A percentile compares a stretch with the other conserved stretches of the same genome.
phyloP scores from a whole-genome alignment of 64 coral and sea anemone genomes.

The Dendronephthya gigantea region DNA sequence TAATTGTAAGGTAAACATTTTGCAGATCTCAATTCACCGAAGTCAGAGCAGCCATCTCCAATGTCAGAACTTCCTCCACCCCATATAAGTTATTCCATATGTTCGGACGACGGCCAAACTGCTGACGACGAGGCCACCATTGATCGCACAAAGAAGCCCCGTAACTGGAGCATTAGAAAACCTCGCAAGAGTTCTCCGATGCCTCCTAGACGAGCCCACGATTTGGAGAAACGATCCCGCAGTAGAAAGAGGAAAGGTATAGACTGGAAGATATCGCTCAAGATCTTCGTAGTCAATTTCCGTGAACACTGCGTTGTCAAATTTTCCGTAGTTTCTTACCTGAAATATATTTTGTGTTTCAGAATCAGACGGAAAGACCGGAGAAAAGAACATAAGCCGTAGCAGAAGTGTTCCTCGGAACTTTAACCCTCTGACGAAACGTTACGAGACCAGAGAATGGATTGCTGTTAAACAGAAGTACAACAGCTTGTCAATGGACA shows the following conservation, averaged over 20 bases:
- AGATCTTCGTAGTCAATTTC: no score
- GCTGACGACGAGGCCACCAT: conserved; percentile 1
- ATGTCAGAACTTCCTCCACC: not conserved
- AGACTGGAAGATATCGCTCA: not conserved
- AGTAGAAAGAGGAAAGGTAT: not conserved
- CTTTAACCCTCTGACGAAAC: not conserved
- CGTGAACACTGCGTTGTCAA: no score
- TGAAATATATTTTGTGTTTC: not conserved
- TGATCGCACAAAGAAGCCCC: not conserved
- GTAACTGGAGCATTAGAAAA: not conserved
- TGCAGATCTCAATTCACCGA: not conserved
- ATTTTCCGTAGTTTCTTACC: no score
- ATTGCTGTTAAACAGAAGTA: not conserved
- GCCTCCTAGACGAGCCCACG: not conserved
- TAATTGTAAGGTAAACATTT: not conserved
- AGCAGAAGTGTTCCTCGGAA: not conserved
- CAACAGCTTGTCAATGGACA: not conserved
- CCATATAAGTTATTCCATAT: not conserved
- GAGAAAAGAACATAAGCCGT: conserved; percentile 4
- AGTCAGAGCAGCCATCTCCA: not conserved
- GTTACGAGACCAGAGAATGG: not conserved
- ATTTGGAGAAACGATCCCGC: not conserved
- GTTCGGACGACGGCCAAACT: conserved; percentile 1
- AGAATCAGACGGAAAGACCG: not conserved
- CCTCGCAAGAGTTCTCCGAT: not conserved